Evolutionary conservation across 2,113 vertebrate genomes (phyloP), one percentile per base, ranked within the genome.

Genomic region (Pachypanchax playfairii): DNA sequence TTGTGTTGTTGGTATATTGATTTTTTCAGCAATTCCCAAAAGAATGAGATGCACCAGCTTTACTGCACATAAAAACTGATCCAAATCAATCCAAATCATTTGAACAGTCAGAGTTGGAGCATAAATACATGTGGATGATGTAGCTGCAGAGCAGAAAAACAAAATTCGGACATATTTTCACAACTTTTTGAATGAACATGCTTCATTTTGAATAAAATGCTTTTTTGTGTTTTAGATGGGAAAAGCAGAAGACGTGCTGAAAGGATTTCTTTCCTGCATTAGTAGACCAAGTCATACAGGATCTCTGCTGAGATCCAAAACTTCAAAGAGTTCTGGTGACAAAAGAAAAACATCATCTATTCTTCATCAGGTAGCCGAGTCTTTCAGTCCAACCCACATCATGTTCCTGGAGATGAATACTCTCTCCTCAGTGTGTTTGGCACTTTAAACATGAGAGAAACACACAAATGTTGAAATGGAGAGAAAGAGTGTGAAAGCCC

Each of bases 371-470:
- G 66, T 49, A 38, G 70, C 38, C 28, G 56, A 71, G 75, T 67
- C 56, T 65, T 41, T 62, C 64, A 61, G 78, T 48, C 61, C 41
- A 26, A 26, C 46, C 25, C 43, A 57, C 65, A 77, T 61, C 44
- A 55, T 70, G 69, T 73, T 77, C 60, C 51, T 33, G 26, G 47
- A 80, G 71, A 85, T 79, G 54, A 84, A 85, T 82, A 44, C n/a
- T 53, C 59, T 77, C 29, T 56, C 46, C 46, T 36, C 70, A 53
- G 33, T 66, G 73, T 76, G 48, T 56, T 69, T 44, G 17, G 38
- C 65, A 59, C 56, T 71, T 84, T 64, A 65, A 89, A 75, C 53
- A 60, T 28, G 22, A 44, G 24, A 52, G 59, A 63, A 64, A 72
- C 50, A 74, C 64, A 73, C 53, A 70, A 51, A 79, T 65, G 62